phyloP scores from a whole-genome alignment of 2,888 invertebrate species.

The Volucella bombylans region DNA sequence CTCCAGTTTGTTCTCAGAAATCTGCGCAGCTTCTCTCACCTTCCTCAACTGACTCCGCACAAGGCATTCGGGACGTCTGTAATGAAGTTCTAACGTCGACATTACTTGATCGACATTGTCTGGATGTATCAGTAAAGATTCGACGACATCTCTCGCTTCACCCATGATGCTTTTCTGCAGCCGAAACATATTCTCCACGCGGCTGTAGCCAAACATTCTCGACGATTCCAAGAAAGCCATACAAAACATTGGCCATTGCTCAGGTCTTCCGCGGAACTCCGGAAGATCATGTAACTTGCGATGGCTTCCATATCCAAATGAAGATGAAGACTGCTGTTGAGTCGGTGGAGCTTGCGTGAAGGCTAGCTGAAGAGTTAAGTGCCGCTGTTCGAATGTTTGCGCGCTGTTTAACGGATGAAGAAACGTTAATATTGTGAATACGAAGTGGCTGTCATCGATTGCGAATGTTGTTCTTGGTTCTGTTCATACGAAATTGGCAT shows the following conservation, averaged over 20 bases:
- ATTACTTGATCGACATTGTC: slow-evolving; percentile 50
- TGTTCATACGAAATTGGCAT: too few relatives aligned
- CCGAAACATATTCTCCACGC: slow-evolving; percentile 49
- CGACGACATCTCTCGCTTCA: slow-evolving; percentile 3
- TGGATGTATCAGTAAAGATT: slow-evolving; percentile 65
- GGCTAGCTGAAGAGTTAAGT: too few relatives aligned
- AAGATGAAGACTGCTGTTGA: too few relatives aligned
- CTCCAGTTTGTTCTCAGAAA: slow-evolving; percentile 40
- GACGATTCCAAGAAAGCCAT: slow-evolving; percentile 52
- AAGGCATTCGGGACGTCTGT: slow-evolving; percentile 19
- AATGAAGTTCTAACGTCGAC: slow-evolving; percentile 20
- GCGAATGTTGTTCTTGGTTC: too few relatives aligned
- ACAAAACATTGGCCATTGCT: slow-evolving; percentile 67
- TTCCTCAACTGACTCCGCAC: slow-evolving; percentile 21
- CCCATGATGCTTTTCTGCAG: slow-evolving; percentile 2
- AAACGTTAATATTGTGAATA: too few relatives aligned
- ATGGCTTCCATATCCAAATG: too few relatives aligned
- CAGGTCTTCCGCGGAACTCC: slow-evolving; percentile 2
- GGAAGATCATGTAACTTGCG: too few relatives aligned
- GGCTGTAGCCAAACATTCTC: slow-evolving; percentile 34
- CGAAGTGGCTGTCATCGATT: too few relatives aligned
- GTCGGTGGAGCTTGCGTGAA: too few relatives aligned
- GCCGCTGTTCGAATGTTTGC: too few relatives aligned
- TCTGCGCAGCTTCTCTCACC: slow-evolving; percentile 18
- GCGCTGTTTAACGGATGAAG: too few relatives aligned